Base-by-base conservation (phyloP, 2,113 vertebrate genomes). In the Cavia porcellus region DNA sequence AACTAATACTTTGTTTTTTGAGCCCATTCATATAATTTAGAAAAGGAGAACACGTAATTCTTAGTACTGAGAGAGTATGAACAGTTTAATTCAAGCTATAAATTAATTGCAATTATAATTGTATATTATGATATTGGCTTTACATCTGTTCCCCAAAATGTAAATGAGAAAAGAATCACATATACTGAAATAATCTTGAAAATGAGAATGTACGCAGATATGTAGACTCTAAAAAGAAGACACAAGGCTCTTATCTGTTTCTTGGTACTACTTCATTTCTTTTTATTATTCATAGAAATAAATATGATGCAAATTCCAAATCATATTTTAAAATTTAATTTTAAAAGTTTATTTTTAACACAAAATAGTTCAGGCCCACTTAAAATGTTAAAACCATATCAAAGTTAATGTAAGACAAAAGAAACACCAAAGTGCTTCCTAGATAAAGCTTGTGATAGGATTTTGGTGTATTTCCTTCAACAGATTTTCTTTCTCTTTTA, bases 41-140 rank as follows among this genome's bases (percentile, higher is more conserved):
- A 38, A 28, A 77, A 17, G 80, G 61, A 74, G 32, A 85, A 14
- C 2, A 38, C 3, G 7, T 93, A 92, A 61, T 89, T 22, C 9
- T 79, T 88, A 79, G 24, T 87, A 45, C 3, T 68, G 86, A 82
- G 35, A 88, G 85, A 90, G 3, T 20, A 15, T 94, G 81, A 95
- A 68, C 68, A 94, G 89, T 97, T 91, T 72, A 93, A 88, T 85
- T 90, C 32, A 89, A 86, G 74, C 50, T 75, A 52, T 89, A 84
- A 90, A 96, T 87, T 90, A 42, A 42, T 42, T 74, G 5, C 28
- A 75, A 75, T 86, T 47, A 85, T 89, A 85, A 93, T 13, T n/a
- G 30, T 45, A 84, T 83, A 82, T 47, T 70, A 68, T 50, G 47
- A n/a, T 66, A 61, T 38, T 86, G 1, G 24, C 38, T 86, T 95